Evolutionary conservation across 2,113 vertebrate genomes (phyloP).

Genomic region (Erpornis zantholeuca): DNA sequence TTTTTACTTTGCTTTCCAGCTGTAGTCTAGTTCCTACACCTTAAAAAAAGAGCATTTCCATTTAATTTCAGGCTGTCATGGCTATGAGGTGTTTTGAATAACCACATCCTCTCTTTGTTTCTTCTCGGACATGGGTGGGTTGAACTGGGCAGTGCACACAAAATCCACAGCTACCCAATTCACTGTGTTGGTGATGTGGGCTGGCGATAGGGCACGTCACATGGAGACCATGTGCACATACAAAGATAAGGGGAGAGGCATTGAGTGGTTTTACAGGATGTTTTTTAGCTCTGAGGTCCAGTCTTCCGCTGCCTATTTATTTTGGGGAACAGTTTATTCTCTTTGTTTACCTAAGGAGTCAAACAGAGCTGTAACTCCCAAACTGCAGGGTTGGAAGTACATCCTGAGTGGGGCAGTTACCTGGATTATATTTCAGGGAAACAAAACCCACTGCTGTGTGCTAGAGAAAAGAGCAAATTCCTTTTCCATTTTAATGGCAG

Average conservation of each 20-base stretch:
- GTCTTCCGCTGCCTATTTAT: neutral
- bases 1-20: neutral
- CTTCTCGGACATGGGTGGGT: neutral
- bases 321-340: neutral
- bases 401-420: neutral
- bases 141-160: too few species aligned
- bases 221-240: neutral
- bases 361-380: neutral
- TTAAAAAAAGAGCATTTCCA: neutral
- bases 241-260: neutral
- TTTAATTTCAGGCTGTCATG: neutral
- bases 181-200: accelerated
- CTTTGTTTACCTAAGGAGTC: neutral
- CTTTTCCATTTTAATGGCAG: neutral
- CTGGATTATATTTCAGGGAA: neutral
- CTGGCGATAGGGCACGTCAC: accelerated
- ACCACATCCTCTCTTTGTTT: neutral
- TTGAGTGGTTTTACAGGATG: neutral
- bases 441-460: neutral
- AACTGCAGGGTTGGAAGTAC: neutral
- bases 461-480: neutral
- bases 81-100: neutral
- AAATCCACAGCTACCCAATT: neutral
- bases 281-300: neutral
- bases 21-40: neutral